Evolutionary conservation across 2,113 vertebrate species (phyloP), one percentile per base, ranked within the genome.

Genomic region (Rhynchomys soricoides): DNA sequence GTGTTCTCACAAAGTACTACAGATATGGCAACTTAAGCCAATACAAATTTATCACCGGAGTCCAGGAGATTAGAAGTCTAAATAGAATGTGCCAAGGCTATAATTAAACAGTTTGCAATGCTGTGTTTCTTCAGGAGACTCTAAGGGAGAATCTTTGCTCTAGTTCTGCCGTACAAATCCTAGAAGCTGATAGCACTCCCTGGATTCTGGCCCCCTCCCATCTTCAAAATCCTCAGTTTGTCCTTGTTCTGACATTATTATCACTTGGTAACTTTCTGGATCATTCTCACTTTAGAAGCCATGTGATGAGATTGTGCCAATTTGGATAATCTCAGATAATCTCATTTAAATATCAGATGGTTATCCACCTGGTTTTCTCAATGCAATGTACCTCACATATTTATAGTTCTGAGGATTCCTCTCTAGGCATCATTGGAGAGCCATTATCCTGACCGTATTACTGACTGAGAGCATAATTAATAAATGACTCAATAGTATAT

Each of bases 201-300:
- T 68, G 29, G 19, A 9, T 40, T 8, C 1, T 0, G 5, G 19
- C 10, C 1, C 57, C 19, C n/a, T 89, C 77, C 40, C 3, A 0
- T 40, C 57, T 24, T 55, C 43, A 34, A 83, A 86, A 74, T 64
- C 1, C 29, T 89, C 31, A 45, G 5, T 34, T 43, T 74, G 7
- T n/a, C 37, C 15, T 71, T 52, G 48, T 45, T 57, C 75, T 79
- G 7, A 37, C 19, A 2, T 86, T 34, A 70, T 48, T 37, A 70
- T 15, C 22, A n/a, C 19, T 52, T 50, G 34, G 29, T 52, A 34
- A 31, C 1, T n/a, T 86, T 89, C 55, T 70, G 1, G 19, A 37
- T 29, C 8, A 2, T 26, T 64, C 71, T 75, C 16, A 29, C 21
- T 71, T 83, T 4, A 93, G 34, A n/a, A 74, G 12, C 4, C n/a